These are phyloP conservation scores for Takifugu flavidus DNA, from an alignment of 2,113 vertebrate genomes.

Conservation along the genomic window DNA sequence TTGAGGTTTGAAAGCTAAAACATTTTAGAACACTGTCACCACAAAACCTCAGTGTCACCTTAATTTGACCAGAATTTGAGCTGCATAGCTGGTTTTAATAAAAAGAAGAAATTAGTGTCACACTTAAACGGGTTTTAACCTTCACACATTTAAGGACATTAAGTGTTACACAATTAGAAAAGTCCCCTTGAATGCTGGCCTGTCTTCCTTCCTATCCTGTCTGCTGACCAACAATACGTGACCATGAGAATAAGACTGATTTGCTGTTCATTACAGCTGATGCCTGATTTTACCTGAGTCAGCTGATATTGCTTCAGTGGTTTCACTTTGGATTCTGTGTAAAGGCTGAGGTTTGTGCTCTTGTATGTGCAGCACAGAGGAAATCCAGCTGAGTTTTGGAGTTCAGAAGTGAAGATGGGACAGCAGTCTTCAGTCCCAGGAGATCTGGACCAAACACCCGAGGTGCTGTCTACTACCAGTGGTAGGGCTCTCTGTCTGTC, in stretches of 20 bases:
- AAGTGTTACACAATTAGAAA: slow-evolving; percentile 38
- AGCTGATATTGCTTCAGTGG: neutral
- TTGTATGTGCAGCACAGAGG: slow-evolving; percentile 9
- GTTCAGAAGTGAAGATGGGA: slow-evolving; percentile 33
- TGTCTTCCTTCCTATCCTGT: slow-evolving; percentile 32
- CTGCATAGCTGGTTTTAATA: slow-evolving; percentile 7
- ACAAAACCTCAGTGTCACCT: too few species aligned
- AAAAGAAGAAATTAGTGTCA: slow-evolving; percentile 30
- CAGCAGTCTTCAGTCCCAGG: slow-evolving; percentile 12
- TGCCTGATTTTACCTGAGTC: slow-evolving; percentile 11
- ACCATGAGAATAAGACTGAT: slow-evolving; percentile 16
- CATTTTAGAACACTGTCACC: too few species aligned
- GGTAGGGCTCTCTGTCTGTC: slow-evolving; percentile 26
- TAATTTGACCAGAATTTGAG: too few species aligned
- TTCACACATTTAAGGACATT: slow-evolving; percentile 2
- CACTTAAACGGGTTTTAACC: slow-evolving; percentile 29
- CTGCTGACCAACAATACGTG: slow-evolving; percentile 39
- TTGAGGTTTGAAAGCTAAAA: too few species aligned
- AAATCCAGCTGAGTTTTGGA: slow-evolving; percentile 11
- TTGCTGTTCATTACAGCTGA: slow-evolving; percentile 17
- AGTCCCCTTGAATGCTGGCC: slow-evolving; percentile 4
- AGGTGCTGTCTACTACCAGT: slow-evolving; percentile 25
- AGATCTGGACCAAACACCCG: slow-evolving; percentile 21
- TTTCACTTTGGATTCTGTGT: neutral
- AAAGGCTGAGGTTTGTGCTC: neutral